Conservation (phyloP, 1,140 invertebrate genomes). For the Trypoxylus dichotomus region DNA sequence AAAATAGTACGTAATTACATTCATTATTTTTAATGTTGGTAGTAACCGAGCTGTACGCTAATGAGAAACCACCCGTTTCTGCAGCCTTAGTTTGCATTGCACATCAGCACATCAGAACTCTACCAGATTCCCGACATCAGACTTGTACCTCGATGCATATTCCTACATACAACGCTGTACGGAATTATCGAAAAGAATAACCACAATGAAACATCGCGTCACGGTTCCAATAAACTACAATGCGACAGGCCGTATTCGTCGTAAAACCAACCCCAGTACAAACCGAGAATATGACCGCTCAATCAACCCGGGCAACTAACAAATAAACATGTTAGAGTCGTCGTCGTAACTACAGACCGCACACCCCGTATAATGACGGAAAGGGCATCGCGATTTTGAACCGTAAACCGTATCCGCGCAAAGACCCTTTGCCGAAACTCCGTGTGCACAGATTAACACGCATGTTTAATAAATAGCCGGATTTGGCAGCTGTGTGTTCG, state of each 20-base stretch:
- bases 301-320: constrained; percentile 32
- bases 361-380: constrained; percentile 36
- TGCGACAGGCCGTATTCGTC: background rate
- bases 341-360: constrained; percentile 28
- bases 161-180: background rate
- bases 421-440: background rate
- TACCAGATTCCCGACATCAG: too few species aligned
- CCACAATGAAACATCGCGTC: constrained; percentile 10
- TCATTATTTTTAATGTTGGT: too few species aligned
- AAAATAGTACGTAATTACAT: too few species aligned
- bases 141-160: too few species aligned
- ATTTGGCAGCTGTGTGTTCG: constrained; percentile 47
- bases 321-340: constrained; percentile 36
- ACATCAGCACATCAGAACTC: too few species aligned
- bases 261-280: background rate
- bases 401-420: background rate
- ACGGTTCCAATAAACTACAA: constrained; percentile 12
- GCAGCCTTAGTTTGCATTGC: too few species aligned
- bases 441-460: constrained; percentile 47
- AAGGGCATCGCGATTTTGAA: constrained; percentile 2
- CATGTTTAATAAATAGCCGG: constrained; percentile 52
- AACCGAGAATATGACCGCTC: constrained; percentile 32
- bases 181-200: background rate
- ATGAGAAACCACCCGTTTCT: too few species aligned
- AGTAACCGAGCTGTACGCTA: too few species aligned